These are phyloP conservation scores for Taurulus bubalis DNA, from an alignment of 2,113 vertebrate genomes.

Conservation along the genomic window DNA sequence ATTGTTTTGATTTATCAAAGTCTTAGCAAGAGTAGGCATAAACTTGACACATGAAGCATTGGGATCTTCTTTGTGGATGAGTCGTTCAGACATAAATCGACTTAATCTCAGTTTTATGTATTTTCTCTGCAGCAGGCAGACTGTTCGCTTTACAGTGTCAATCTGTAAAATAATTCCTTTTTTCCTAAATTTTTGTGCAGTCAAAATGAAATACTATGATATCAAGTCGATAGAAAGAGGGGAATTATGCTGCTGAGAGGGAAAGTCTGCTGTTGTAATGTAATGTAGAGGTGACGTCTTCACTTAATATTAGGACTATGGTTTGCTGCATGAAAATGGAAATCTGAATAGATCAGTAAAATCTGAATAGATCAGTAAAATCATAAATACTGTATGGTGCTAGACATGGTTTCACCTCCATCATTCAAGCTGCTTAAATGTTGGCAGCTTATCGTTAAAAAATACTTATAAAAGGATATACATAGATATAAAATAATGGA, in stretches of 20 bases:
- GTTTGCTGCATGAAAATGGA: not conserved
- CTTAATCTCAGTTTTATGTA: not conserved
- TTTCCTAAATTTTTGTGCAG: not conserved
- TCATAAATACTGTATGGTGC: not conserved
- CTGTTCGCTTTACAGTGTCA: not conserved
- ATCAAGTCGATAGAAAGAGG: not conserved
- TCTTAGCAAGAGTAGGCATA: not conserved
- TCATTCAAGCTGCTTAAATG: not conserved
- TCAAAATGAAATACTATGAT: not conserved
- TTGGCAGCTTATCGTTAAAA: not conserved
- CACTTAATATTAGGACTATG: not conserved
- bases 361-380: constrained; percentile 4
- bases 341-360: not conserved
- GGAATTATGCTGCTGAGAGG: not conserved
- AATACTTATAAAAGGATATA: not conserved
- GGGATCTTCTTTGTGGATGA: not conserved
- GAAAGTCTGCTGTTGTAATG: not conserved
- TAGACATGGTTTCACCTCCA: not conserved
- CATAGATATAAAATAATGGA: constrained; percentile 18
- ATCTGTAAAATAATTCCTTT: not conserved
- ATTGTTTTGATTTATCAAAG: not conserved
- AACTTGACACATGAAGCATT: not conserved
- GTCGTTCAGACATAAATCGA: not conserved
- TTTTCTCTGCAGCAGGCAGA: not conserved
- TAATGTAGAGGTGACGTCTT: not conserved